Evolutionary conservation across 2,888 invertebrate genomes (phyloP).

Genomic region (Oscheius sp.): DNA sequence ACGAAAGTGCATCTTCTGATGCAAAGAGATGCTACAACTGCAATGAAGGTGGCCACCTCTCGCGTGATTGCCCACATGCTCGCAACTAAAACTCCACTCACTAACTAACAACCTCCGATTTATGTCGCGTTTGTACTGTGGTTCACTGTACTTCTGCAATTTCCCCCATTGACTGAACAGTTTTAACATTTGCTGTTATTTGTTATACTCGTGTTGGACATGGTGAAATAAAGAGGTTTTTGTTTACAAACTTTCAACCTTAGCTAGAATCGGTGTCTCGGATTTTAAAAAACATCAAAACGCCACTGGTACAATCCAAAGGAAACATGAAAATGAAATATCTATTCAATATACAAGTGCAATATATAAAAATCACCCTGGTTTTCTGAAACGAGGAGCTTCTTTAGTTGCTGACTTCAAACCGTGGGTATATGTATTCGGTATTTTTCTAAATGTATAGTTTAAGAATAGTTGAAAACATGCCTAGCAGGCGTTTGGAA

Average conservation of each 20-base stretch:
- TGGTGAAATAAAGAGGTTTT: constrained; percentile 16
- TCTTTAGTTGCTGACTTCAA: background rate
- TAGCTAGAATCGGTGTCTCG: no score
- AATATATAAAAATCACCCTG: no score
- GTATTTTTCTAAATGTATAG: background rate
- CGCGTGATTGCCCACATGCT: constrained; percentile 60
- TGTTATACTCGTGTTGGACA: constrained; percentile 23
- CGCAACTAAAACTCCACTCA: constrained; percentile 21
- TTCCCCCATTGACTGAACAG: background rate
- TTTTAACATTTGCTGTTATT: constrained; percentile 21
- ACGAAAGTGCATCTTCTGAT: constrained; percentile 48
- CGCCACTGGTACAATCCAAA: no score
- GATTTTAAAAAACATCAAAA: no score
- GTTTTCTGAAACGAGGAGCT: background rate
- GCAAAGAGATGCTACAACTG: constrained; percentile 75
- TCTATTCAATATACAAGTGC: no score
- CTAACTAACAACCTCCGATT: constrained; percentile 7
- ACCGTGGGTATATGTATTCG: background rate
- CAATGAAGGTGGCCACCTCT: constrained; percentile 61
- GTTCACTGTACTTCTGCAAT: background rate
- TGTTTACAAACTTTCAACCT: constrained; percentile 1
- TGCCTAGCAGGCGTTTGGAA: background rate
- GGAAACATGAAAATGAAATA: no score
- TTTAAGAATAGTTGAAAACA: background rate
- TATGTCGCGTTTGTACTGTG: background rate